Conservation (phyloP, 2,113 vertebrate genomes). For the Trachemys scripta region DNA sequence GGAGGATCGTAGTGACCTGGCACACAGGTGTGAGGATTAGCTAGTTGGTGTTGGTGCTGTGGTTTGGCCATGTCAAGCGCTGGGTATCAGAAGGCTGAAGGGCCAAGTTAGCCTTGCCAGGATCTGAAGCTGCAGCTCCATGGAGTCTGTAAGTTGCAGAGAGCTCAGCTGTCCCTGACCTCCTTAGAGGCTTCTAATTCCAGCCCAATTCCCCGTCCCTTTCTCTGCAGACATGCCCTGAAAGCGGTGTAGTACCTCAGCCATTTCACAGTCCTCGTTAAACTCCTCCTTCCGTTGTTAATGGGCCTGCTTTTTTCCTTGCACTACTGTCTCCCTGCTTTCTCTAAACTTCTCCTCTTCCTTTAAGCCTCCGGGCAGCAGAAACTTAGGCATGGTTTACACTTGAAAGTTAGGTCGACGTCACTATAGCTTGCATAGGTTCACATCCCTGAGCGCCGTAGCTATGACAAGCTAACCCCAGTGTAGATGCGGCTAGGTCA, state of each 20-base stretch:
- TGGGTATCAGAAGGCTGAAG: background rate
- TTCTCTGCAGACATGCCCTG: background rate
- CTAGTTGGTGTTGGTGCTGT: background rate
- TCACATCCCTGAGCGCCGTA: background rate
- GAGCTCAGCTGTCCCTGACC: slow-evolving; percentile 31
- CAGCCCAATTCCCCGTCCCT: background rate
- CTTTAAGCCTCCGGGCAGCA: background rate
- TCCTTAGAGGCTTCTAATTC: slow-evolving; percentile 25
- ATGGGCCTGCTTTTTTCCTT: background rate
- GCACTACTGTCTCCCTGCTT: background rate
- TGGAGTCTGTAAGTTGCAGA: slow-evolving; percentile 52
- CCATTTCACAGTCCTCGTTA: background rate
- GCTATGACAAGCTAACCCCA: background rate
- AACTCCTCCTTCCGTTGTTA: background rate
- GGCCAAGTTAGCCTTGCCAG: background rate
- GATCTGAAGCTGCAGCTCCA: slow-evolving; percentile 44
- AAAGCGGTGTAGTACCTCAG: background rate
- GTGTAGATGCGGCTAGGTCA: background rate
- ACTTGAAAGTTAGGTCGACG: background rate
- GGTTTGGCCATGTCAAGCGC: slow-evolving; percentile 27
- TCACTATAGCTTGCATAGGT: background rate
- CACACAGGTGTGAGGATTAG: background rate
- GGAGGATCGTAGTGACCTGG: background rate
- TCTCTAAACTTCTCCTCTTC: background rate
- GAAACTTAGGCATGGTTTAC: background rate